phyloP scores from a whole-genome alignment of 2,888 invertebrate genomes.

The Tolmerus cingulatus region DNA sequence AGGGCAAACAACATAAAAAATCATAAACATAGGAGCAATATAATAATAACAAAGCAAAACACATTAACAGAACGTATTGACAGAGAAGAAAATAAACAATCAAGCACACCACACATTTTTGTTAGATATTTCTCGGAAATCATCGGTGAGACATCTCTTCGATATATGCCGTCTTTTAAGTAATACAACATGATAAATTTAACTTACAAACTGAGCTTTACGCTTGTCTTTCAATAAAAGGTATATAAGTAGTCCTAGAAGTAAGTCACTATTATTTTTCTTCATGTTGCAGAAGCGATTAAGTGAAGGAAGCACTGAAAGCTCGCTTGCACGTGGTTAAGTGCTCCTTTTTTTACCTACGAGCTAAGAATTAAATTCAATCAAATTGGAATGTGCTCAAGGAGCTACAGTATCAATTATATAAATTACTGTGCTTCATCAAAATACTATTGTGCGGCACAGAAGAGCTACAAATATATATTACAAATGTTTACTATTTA shows the following conservation, averaged over 20 bases:
- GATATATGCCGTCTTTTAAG: background rate
- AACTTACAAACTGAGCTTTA: slow-evolving; percentile 45
- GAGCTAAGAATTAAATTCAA: background rate
- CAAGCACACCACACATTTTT: slow-evolving; percentile 30
- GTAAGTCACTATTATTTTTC: slow-evolving; percentile 21
- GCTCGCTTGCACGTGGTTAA: slow-evolving; percentile 17
- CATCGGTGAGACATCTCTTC: background rate
- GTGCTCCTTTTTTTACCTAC: background rate
- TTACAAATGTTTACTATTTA: background rate
- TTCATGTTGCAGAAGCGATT: slow-evolving; percentile 1
- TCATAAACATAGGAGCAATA: slow-evolving; percentile 45
- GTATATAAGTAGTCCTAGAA: slow-evolving; percentile 62
- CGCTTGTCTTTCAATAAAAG: slow-evolving; percentile 59
- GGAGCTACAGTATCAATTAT: background rate
- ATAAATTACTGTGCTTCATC: background rate
- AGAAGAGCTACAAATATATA: background rate
- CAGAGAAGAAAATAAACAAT: slow-evolving; percentile 45
- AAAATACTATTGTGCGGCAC: background rate
- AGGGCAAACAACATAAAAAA: slow-evolving; percentile 30
- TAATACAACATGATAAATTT: slow-evolving; percentile 4
- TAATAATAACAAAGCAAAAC: slow-evolving; percentile 52
- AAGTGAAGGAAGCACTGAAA: slow-evolving; percentile 33
- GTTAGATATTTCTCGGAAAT: background rate
- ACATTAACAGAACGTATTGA: slow-evolving; percentile 49
- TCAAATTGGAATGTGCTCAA: background rate